phyloP scores from a whole-genome alignment of 2,797 vertebrate species.

The Salmo trutta region DNA sequence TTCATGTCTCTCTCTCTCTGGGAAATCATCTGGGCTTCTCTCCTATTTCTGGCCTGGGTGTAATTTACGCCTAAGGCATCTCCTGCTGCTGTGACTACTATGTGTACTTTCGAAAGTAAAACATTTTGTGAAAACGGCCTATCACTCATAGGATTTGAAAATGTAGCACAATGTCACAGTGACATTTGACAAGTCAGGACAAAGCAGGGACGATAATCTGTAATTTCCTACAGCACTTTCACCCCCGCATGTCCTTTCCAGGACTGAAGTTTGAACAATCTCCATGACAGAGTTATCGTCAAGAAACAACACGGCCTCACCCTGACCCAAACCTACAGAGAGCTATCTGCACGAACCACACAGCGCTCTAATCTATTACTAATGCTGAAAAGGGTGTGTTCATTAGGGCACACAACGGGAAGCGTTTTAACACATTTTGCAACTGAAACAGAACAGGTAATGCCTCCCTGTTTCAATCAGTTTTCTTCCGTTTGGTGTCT shows the following conservation, averaged over 20 bases:
- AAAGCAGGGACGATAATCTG: slow-evolving; percentile 23
- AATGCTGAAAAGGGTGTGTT: neutral
- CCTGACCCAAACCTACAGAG: slow-evolving; percentile 29
- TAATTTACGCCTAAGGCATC: slow-evolving; percentile 35
- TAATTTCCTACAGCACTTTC: slow-evolving; percentile 28
- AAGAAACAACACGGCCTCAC: slow-evolving; percentile 27
- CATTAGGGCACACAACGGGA: neutral
- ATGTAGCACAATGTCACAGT: neutral
- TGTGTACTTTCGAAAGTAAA: neutral
- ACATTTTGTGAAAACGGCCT: neutral
- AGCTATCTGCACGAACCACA: slow-evolving; percentile 17
- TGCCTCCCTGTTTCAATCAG: neutral
- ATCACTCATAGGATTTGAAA: neutral
- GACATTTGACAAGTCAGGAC: slow-evolving; percentile 1
- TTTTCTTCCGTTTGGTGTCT: neutral
- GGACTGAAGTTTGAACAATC: neutral
- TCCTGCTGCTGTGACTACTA: slow-evolving; percentile 15
- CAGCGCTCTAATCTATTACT: slow-evolving; percentile 30
- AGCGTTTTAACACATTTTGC: neutral
- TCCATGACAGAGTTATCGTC: slow-evolving; percentile 15
- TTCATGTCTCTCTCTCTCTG: slow-evolving; percentile 24
- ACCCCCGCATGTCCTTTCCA: slow-evolving; percentile 3
- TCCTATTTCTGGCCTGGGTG: slow-evolving; percentile 13
- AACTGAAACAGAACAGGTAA: neutral
- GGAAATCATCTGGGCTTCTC: slow-evolving; percentile 19